phyloP scores from a whole-genome alignment of 2,888 invertebrate species.

The Noctua fimbriata region DNA sequence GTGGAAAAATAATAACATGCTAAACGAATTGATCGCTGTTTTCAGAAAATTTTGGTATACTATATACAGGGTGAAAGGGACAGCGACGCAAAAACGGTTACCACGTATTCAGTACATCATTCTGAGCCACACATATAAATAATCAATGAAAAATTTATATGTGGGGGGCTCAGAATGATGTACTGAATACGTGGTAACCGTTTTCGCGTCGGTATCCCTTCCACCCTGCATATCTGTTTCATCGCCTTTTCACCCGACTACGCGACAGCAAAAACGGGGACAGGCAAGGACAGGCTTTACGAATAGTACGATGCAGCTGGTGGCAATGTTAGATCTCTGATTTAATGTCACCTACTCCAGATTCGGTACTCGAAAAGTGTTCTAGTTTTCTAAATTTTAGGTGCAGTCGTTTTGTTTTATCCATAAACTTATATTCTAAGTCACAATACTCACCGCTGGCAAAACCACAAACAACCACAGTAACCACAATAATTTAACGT shows the following conservation, averaged over 20 bases:
- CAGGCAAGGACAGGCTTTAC: background rate
- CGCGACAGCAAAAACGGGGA: background rate
- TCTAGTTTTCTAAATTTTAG: background rate
- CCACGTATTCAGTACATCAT: too few species aligned
- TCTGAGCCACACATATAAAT: too few species aligned
- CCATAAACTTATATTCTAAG: background rate
- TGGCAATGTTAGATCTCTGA: background rate
- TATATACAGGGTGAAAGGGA: too few species aligned
- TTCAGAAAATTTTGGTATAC: background rate
- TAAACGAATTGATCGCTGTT: background rate
- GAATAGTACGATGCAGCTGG: background rate
- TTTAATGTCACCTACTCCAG: background rate
- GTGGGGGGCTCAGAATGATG: too few species aligned
- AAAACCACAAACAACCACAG: constrained; percentile 68
- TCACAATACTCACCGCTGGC: constrained; percentile 73
- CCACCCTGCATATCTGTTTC: background rate
- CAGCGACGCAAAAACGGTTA: too few species aligned
- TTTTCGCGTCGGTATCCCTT: too few species aligned
- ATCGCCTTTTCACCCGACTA: background rate
- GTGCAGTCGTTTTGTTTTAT: background rate
- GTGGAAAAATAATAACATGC: background rate
- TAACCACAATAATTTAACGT: constrained; percentile 78
- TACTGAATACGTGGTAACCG: background rate
- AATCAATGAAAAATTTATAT: too few species aligned
- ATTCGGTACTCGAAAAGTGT: background rate